These are phyloP conservation scores for Drosophila kikkawai DNA, from an alignment of 1,140 invertebrate species.

Conservation along the genomic window DNA sequence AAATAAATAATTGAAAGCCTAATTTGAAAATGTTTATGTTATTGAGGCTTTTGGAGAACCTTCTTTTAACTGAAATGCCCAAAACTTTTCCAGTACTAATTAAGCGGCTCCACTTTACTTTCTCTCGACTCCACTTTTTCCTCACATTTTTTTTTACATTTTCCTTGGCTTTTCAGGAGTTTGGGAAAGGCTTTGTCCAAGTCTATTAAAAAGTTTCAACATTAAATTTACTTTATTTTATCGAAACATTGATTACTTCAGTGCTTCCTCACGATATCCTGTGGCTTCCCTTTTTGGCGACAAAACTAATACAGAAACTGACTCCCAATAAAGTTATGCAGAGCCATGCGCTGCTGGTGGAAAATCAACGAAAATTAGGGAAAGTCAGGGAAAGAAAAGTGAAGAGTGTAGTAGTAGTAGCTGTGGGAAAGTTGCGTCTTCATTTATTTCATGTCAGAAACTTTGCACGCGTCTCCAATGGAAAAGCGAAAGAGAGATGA, in stretches of 20 bases:
- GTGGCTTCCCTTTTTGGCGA: constrained; percentile 30
- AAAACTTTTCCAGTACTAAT: not conserved
- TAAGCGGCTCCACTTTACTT: not conserved
- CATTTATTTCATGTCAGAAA: constrained; percentile 71
- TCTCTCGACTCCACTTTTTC: not conserved
- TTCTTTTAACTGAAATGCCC: not conserved
- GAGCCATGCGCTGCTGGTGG: constrained; percentile 43
- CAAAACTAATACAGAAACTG: constrained; percentile 37
- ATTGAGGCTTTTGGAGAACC: not conserved
- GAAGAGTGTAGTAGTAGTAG: not conserved
- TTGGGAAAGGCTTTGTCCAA: not conserved
- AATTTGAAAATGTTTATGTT: not conserved
- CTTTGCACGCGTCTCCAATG: constrained; percentile 35
- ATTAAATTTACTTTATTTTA: constrained; percentile 61
- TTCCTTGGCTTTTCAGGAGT: not conserved
- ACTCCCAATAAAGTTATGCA: constrained; percentile 63
- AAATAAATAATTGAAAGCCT: not conserved
- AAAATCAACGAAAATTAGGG: constrained; percentile 11
- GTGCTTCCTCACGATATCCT: not conserved
- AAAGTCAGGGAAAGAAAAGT: not conserved
- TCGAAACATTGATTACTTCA: constrained; percentile 44
- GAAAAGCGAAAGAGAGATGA: constrained; percentile 3
- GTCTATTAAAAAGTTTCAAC: constrained; percentile 51
- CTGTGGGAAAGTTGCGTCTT: constrained; percentile 41
- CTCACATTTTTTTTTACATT: not conserved